Percentiles rank a stretch among this genome's conserved stretches.
These are phyloP conservation scores for Chymomyza amoena DNA, from an alignment of 2,888 invertebrate species.

Conservation along the genomic window DNA sequence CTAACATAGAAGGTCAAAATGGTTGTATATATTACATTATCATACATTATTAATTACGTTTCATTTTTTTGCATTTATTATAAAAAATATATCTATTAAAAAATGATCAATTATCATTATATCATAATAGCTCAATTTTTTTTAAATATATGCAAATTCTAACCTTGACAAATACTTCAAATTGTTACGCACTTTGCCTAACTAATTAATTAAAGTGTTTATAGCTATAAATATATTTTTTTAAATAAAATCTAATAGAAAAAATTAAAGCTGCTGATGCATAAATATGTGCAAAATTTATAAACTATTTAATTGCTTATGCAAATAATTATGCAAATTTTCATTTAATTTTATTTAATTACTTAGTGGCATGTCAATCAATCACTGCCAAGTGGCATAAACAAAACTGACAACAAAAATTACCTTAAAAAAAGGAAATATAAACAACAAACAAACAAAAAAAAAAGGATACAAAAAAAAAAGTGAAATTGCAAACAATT, in stretches of 20 bases:
- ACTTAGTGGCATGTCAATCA: constrained; percentile 16
- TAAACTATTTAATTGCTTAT: background rate
- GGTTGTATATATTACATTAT: too few relatives aligned
- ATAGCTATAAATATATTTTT: background rate
- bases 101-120: too few relatives aligned
- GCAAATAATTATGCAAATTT: background rate
- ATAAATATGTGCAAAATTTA: background rate
- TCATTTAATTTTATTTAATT: background rate
- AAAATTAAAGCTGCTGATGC: background rate
- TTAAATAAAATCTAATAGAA: background rate
- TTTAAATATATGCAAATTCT: too few relatives aligned
- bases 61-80: too few relatives aligned
- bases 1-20: too few relatives aligned
- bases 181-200: too few relatives aligned
- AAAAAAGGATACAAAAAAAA: constrained; percentile 9
- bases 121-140: too few relatives aligned
- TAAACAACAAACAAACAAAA: background rate
- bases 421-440: background rate
- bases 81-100: too few relatives aligned
- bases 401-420: background rate
- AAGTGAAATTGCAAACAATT: constrained; percentile 50
- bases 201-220: too few relatives aligned
- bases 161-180: too few relatives aligned
- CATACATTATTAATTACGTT: too few relatives aligned
- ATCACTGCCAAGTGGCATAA: background rate